Evolutionary conservation across 2,888 invertebrate genomes (phyloP), one percentile per base, ranked within the genome.

Genomic region (Agonopterix heracliana): DNA sequence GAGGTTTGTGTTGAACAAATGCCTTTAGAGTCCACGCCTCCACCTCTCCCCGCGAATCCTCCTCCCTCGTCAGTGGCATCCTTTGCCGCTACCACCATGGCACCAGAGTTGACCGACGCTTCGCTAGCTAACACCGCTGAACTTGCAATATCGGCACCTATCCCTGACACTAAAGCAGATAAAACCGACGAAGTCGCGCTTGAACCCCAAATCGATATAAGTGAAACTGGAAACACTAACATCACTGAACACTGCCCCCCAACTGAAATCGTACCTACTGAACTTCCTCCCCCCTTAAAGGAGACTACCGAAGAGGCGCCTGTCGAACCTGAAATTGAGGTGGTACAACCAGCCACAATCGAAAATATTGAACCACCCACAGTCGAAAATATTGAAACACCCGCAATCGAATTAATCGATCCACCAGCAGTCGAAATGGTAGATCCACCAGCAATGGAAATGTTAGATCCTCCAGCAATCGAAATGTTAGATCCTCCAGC

Each of bases 1-100:
- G 89, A 89, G 89, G 89, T 89, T 89, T 89, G 89, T 89, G 88
- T 83, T 81, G 79, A 81, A 73, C 78, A 78, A 81, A 75, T 80
- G 90, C 90, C 91, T 90, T 90, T 86, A 82, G 91, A 91, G 78
- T 86, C 91, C 81, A 78, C 90, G 75, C 93, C 93, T 81, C 93
- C 93, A 74, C 93, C 93, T 66, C 91, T 93, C 74, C 93, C 93
- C 63, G 90, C 92, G 74, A 92, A 92, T 74, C 93, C 93, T 73
- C 93, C 93, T 76, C 93, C 93, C 64, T 93, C 92, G 71, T 92
- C 93, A 83, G 92, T 93, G 86, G 92, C 91, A 78, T 92, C 92
- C 66, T 93, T 93, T 81, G 93, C 93, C 78, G 91, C 91, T 73
- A 90, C 91, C 73, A 91, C 91, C 57, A 92, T 92, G 90, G 91